Evolutionary conservation across 2,888 invertebrate species (phyloP).

Genomic region (Seira sanloemensis): DNA sequence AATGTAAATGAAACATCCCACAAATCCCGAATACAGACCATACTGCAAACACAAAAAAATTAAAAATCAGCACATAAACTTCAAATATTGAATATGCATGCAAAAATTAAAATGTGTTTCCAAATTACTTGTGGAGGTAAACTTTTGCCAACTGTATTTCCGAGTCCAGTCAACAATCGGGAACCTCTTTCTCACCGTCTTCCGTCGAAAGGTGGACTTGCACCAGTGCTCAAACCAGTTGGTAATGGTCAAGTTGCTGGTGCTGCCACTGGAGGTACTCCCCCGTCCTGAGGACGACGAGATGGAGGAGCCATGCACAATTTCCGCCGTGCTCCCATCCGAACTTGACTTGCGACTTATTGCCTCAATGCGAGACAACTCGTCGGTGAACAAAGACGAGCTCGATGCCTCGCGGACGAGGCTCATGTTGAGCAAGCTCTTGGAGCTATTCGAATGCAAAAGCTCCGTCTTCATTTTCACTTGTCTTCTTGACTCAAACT

Average conservation of each 20-base stretch:
- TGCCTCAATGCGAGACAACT: background rate
- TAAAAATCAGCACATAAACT: too few relatives aligned
- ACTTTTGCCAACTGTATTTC: slow-evolving; percentile 75
- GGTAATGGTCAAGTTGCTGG: background rate
- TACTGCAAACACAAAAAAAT: slow-evolving; percentile 80
- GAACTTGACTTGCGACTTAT: background rate
- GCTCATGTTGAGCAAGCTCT: slow-evolving; percentile 37
- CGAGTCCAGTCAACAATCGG: slow-evolving; percentile 75
- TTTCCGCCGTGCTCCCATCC: background rate
- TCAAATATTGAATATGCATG: background rate
- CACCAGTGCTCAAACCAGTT: slow-evolving; percentile 19
- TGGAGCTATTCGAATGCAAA: slow-evolving; percentile 70
- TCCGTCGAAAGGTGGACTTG: slow-evolving; percentile 36
- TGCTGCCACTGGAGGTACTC: background rate
- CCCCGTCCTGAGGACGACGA: background rate
- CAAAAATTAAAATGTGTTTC: background rate
- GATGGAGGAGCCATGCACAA: background rate
- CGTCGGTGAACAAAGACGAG: background rate
- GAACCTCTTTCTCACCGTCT: slow-evolving; percentile 50
- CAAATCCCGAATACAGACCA: slow-evolving; percentile 95
- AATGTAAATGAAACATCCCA: slow-evolving; percentile 94
- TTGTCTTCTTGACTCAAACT: too few relatives aligned
- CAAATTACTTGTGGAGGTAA: slow-evolving; percentile 76
- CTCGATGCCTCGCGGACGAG: slow-evolving; percentile 3
- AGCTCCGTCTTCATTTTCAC: slow-evolving; percentile 70